These are phyloP conservation scores for Caligus rogercresseyi DNA, from an alignment of 1,140 invertebrate species.

Conservation along the genomic window DNA sequence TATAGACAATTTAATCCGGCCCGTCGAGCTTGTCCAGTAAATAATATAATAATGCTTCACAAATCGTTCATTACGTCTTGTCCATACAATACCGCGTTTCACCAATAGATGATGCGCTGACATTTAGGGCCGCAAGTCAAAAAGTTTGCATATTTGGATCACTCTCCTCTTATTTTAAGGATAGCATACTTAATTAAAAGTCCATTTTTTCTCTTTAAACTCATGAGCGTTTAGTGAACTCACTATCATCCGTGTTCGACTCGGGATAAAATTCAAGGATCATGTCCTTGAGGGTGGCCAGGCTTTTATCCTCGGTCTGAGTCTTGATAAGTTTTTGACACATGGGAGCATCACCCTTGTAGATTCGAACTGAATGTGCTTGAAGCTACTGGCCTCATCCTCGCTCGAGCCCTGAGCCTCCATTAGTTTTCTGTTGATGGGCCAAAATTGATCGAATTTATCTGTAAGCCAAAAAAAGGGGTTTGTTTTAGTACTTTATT, in stretches of 20 bases:
- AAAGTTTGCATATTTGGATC: no score
- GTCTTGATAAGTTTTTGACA: constrained; percentile 58
- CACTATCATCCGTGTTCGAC: constrained; percentile 29
- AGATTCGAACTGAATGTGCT: constrained; percentile 76
- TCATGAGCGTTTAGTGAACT: no score
- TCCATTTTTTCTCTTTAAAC: no score
- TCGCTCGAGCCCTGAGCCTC: constrained; percentile 34
- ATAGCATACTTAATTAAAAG: no score
- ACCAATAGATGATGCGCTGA: no score
- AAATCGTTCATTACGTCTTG: no score
- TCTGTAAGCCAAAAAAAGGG: constrained; percentile 36
- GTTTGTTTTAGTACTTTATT: background rate
- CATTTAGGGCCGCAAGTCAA: no score
- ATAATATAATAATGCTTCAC: no score
- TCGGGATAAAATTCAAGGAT: constrained; percentile 48
- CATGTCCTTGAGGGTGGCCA: constrained; percentile 50
- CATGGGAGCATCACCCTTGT: constrained; percentile 33
- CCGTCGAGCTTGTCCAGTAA: no score
- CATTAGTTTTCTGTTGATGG: constrained; percentile 86
- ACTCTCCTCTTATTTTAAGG: no score
- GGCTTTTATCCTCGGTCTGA: constrained; percentile 47
- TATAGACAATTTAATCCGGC: no score
- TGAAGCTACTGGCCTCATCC: constrained; percentile 52
- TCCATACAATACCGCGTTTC: no score
- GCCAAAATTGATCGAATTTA: constrained; percentile 98